Evolutionary conservation across 2,113 vertebrate genomes (phyloP), one percentile per base, ranked within the genome.

Genomic region (Myodes glareolus): DNA sequence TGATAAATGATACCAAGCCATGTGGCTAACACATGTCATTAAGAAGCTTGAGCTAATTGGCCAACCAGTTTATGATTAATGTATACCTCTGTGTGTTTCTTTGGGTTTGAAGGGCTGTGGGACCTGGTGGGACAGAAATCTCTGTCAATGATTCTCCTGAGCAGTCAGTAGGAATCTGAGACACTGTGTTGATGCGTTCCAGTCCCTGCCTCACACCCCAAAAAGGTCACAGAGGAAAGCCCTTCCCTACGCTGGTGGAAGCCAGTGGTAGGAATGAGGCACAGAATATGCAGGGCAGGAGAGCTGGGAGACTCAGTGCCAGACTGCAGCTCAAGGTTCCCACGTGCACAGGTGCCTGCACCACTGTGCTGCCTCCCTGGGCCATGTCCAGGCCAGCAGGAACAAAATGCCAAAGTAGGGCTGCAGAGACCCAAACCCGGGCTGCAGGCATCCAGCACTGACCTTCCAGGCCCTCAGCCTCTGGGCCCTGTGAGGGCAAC

Each of bases 391-490:
- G 42, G 42, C 50, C 31, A 50, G 47, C 63, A 39, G 68, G 50
- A 73, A 50, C 13, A 14, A 14, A 23, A 19, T 25, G 19, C 9
- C 33, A 36, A 31, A n/a, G 52, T 9, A 50, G 16, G 25, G 7
- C 45, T 1, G 21, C 25, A 10, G 21, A 17, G 50, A n/a, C 58
- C 88, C 63, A 47, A 5, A 14, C 39, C 45, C 78, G 36, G 12
- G 13, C 52, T 2, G 14, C 19, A 14, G 31, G 2, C 47, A n/a
- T 45, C 6, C 2, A 0, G 0, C 55, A 86, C 98, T 98, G 90
- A 99, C 99, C 99, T 97, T 99, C 99, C 25, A 76, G 0, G 6
- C 97, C 97, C 39, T 98, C 98, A 0, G 91, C 76, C 3, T 91
- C 98, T 90, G 96, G 98, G 95, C 91, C 95, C 10, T 75, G 96